phyloP scores from a whole-genome alignment of 2,888 invertebrate species.

The Alloscopus bannaensis region DNA sequence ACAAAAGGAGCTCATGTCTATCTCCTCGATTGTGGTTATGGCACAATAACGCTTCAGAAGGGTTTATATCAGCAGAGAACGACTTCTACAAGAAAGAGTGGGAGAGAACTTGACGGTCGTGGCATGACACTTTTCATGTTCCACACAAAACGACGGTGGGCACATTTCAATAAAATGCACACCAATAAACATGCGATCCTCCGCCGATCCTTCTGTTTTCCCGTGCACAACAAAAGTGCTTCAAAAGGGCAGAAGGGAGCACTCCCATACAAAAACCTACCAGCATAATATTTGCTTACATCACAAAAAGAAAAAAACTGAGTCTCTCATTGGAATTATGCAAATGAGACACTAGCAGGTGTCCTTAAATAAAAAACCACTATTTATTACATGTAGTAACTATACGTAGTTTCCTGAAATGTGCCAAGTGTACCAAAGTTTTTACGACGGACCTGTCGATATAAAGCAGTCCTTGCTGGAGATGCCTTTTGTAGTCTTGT shows the following conservation, averaged over 20 bases:
- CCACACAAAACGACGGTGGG: constrained; percentile 1
- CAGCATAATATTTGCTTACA: constrained; percentile 36
- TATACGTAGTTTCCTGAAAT: neutral
- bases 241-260: neutral
- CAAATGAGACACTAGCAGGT: constrained; percentile 48
- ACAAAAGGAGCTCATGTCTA: neutral
- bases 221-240: no score
- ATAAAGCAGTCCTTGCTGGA: neutral
- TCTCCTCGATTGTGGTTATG: neutral
- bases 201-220: constrained; percentile 11
- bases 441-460: neutral
- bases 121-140: constrained; percentile 38
- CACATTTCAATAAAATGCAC: constrained; percentile 8
- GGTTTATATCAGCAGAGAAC: neutral
- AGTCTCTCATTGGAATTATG: constrained; percentile 52
- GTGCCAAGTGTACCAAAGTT: constrained; percentile 28
- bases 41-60: neutral
- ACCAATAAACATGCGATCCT: constrained; percentile 3
- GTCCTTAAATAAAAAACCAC: constrained; percentile 41
- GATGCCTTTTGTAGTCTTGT: neutral
- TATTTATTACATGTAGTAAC: neutral
- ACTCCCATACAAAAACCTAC: constrained; percentile 18
- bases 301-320: neutral
- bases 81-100: neutral
- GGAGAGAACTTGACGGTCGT: neutral